Evolutionary conservation across 1,140 invertebrate genomes (phyloP), one percentile per base, ranked within the genome.

Genomic region (Saccostrea echinata): DNA sequence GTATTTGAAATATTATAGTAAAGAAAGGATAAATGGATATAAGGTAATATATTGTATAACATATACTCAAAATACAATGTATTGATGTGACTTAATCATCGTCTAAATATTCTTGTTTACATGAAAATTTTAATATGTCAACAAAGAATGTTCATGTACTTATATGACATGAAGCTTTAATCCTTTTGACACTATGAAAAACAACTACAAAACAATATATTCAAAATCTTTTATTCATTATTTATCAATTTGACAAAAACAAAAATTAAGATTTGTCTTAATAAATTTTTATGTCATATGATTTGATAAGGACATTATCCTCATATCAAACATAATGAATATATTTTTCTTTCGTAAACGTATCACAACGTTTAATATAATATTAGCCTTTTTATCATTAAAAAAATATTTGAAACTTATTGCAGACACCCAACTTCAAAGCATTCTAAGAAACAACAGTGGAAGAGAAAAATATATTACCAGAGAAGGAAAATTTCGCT

Each of bases 101-200:
- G 55, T 61, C 4, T 21, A 43, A 43, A 43, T 43, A 43, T 8
- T 43, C 43, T 43, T 43, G 43, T 43, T 21, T 21, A 61, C n/a
- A 61, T 61, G 55, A 61, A 57, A 61, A 21, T 61, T 16, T 13
- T 55, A 11, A 21, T 13, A 57, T n/a, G 55, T 18, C 4, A n/a
- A 61, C 55, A 61, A 61, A 1, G 16, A 21, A 61, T 18, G 1
- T 61, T 61, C 55, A 61, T 18, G 55, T n/a, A 21, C 55, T 21
- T 21, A n/a, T 21, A 61, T 61, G 55, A 61, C 55, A 61, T 61
- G 55, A 61, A 61, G 55, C 55, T 61, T 61, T 61, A 21, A 61
- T 61, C 55, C 18, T 61, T 61, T 61, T 61, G 55, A 61, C n/a
- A 21, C 55, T 61, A 61, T 61, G 55, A 61, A 61, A 61, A 61